Conservation (phyloP, 2,113 vertebrate genomes). For the Psephotus haematonotus region DNA sequence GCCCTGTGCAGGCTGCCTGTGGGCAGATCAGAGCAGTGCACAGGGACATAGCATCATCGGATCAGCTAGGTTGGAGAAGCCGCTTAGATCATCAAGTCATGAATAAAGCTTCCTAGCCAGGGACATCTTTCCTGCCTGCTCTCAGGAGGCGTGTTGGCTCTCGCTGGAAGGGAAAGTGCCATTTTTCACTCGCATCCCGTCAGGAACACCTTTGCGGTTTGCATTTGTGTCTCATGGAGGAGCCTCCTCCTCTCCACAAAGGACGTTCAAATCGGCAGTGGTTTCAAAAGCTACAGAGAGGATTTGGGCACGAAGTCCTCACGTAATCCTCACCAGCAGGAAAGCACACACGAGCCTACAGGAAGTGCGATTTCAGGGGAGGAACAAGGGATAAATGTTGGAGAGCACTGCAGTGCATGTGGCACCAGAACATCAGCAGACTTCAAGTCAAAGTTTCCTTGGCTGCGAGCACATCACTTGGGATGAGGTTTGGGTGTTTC, state of each 20-base stretch:
- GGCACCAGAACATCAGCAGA: background rate
- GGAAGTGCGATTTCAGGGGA: background rate
- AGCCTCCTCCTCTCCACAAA: background rate
- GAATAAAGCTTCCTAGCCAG: rapidly evolving
- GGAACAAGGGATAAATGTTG: background rate
- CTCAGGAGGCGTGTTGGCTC: background rate
- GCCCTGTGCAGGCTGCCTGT: rapidly evolving
- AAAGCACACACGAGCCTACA: background rate
- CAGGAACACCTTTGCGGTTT: rapidly evolving
- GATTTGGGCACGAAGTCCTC: background rate
- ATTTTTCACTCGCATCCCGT: background rate
- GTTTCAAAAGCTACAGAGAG: background rate
- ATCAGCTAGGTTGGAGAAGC: background rate
- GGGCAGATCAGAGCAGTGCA: rapidly evolving
- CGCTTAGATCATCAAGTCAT: background rate
- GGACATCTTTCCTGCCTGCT: background rate
- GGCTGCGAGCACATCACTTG: background rate
- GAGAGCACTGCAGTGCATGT: background rate
- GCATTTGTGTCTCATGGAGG: rapidly evolving
- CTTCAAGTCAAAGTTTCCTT: background rate
- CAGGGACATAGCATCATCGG: background rate
- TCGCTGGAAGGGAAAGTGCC: background rate
- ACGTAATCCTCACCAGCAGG: background rate
- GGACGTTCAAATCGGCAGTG: background rate
- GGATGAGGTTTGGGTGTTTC: background rate